Evolutionary conservation across 2,888 invertebrate species (phyloP).

Genomic region (Patella pellucida): DNA sequence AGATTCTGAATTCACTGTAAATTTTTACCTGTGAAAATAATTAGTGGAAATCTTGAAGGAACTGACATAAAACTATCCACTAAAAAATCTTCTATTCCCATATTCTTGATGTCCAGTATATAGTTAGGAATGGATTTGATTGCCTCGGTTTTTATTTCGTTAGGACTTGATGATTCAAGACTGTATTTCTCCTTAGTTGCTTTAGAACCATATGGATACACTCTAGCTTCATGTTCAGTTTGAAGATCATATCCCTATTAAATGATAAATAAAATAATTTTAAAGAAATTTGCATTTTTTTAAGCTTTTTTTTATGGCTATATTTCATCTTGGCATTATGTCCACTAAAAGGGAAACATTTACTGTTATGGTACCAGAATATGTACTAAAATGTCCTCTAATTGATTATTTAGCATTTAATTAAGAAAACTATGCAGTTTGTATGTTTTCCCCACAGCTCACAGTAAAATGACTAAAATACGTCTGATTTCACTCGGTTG

Average conservation of each 20-base stretch:
- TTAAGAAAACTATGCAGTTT: too few species aligned
- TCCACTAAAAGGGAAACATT: too few species aligned
- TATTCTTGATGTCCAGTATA: slow-evolving; percentile 39
- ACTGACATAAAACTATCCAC: slow-evolving; percentile 44
- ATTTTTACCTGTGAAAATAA: slow-evolving; percentile 46
- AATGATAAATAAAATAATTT: slow-evolving; percentile 13
- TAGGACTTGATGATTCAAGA: slow-evolving; percentile 32
- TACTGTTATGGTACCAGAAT: too few species aligned
- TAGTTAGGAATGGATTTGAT: slow-evolving; percentile 48
- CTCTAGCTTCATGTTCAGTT: slow-evolving; percentile 37
- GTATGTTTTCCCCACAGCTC: too few species aligned
- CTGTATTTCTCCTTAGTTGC: slow-evolving; percentile 41
- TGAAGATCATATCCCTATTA: slow-evolving; percentile 31
- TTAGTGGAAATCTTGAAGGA: slow-evolving; percentile 50
- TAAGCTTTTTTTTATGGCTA: too few species aligned
- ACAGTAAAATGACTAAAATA: too few species aligned
- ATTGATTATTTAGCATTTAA: too few species aligned
- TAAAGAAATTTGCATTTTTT: not conserved
- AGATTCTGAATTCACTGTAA: too few species aligned
- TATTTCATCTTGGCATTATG: too few species aligned
- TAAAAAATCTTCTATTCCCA: slow-evolving; percentile 43
- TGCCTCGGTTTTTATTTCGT: slow-evolving; percentile 43
- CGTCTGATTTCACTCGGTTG: too few species aligned
- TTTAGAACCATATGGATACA: slow-evolving; percentile 51
- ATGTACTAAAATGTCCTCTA: too few species aligned